A percentile compares a stretch with the other conserved stretches of the same genome.
These are phyloP conservation scores for Lasioglossum leucozonium DNA, from an alignment of 2,888 invertebrate species.

Conservation along the genomic window DNA sequence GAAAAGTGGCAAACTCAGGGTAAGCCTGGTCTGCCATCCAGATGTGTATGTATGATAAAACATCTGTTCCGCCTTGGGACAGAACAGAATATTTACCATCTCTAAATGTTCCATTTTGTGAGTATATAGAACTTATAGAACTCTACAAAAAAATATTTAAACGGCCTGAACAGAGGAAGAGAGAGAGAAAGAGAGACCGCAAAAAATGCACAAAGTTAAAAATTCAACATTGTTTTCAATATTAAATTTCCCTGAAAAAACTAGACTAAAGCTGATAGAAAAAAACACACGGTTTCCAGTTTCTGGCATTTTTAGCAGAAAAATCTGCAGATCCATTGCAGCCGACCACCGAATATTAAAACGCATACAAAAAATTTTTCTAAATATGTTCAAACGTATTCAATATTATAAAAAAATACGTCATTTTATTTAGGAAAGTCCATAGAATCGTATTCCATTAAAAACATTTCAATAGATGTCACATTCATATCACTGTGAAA, in stretches of 20 bases:
- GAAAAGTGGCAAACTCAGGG: no score
- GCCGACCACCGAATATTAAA: not conserved
- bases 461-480: no score
- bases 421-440: not conserved
- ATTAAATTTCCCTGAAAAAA: not conserved
- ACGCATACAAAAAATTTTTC: not conserved
- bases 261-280: not conserved
- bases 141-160: not conserved
- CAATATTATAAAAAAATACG: not conserved
- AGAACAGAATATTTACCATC: no score
- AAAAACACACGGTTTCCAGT: not conserved
- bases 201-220: not conserved
- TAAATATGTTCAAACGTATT: not conserved
- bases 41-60: no score
- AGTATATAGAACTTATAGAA: not conserved
- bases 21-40: no score
- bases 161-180: not conserved
- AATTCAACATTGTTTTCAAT: not conserved
- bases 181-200: not conserved
- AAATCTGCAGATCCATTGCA: not conserved
- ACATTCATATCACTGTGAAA: not conserved
- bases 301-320: not conserved
- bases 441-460: no score
- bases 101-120: not conserved
- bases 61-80: no score